These are phyloP conservation scores for Gymnorhina tibicen DNA, from an alignment of 2,113 vertebrate genomes.

Conservation along the genomic window DNA sequence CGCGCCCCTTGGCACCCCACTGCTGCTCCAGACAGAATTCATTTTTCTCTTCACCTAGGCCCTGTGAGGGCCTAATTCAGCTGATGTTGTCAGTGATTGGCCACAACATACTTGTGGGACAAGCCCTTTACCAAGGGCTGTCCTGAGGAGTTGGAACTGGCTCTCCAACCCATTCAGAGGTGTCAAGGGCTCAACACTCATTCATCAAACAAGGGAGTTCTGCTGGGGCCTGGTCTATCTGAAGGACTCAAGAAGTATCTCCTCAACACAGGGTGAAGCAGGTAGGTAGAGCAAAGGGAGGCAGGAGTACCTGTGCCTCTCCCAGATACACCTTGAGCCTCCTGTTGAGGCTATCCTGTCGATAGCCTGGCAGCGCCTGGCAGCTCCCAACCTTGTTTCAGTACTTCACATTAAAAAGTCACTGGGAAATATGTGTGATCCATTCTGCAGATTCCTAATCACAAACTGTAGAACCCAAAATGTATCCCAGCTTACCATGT, in stretches of 20 bases:
- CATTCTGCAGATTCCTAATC: neutral
- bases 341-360: neutral
- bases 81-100: neutral
- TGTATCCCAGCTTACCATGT: neutral
- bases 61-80: neutral
- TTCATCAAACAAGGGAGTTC: neutral
- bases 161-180: neutral
- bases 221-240: neutral
- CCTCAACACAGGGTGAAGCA: neutral
- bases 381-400: neutral
- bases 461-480: neutral
- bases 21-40: neutral
- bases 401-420: neutral
- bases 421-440: neutral
- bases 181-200: neutral
- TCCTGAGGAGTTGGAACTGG: neutral
- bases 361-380: neutral
- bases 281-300: neutral
- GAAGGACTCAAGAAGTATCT: neutral
- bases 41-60: neutral
- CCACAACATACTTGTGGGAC: rapidly evolving
- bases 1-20: too few species aligned
- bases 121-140: neutral
- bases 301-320: rapidly evolving
- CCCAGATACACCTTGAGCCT: neutral